These are phyloP conservation scores for Tachysurus fulvidraco DNA, from an alignment of 2,113 vertebrate species.

Conservation along the genomic window DNA sequence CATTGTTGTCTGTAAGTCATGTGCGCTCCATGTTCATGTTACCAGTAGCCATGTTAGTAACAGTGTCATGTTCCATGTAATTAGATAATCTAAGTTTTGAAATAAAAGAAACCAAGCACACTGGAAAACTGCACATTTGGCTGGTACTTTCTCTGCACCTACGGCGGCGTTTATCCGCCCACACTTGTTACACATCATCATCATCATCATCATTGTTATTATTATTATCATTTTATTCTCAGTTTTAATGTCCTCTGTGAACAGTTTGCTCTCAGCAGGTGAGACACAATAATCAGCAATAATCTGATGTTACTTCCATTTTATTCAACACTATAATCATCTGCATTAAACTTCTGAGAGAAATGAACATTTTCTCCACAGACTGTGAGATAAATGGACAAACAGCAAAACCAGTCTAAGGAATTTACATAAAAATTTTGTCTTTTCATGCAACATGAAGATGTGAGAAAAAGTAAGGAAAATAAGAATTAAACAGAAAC, in stretches of 20 bases:
- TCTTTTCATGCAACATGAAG: not conserved
- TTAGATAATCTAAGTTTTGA: too few relatives aligned
- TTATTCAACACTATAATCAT: not conserved
- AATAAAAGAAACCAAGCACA: too few relatives aligned
- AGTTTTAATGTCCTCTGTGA: not conserved
- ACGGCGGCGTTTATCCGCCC: too few relatives aligned
- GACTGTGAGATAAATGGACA: not conserved
- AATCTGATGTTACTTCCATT: not conserved
- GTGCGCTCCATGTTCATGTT: too few relatives aligned
- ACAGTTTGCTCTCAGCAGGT: not conserved
- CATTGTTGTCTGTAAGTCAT: too few relatives aligned
- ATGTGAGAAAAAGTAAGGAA: not conserved
- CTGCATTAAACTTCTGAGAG: not conserved
- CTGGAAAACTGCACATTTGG: too few relatives aligned
- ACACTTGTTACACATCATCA: too few relatives aligned
- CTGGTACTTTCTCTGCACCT: too few relatives aligned
- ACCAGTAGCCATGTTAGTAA: too few relatives aligned
- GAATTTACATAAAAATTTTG: not conserved
- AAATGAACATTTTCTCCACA: not conserved
- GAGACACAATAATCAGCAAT: not conserved
- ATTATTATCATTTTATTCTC: not conserved
- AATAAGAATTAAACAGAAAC: not conserved
- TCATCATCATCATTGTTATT: not conserved
- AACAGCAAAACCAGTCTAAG: not conserved
- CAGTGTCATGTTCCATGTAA: too few relatives aligned